Percentiles rank a stretch among this genome's conserved stretches.
Evolutionary conservation across 2,797 vertebrate genomes (phyloP).

Genomic region (Sebastes itinus): DNA sequence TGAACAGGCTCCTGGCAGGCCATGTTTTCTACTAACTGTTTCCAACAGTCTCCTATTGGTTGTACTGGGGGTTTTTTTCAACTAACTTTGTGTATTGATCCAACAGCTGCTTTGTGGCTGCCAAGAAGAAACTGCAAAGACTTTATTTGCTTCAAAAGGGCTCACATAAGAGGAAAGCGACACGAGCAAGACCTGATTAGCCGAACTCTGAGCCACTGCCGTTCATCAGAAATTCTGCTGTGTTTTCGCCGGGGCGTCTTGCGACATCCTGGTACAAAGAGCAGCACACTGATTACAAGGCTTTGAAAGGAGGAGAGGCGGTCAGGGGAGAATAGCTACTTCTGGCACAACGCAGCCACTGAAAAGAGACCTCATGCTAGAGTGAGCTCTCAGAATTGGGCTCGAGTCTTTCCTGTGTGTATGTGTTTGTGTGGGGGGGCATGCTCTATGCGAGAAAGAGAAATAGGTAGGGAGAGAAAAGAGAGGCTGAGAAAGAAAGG

Average conservation of each 20-base stretch:
- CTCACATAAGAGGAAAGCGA: slow-evolving; percentile 71
- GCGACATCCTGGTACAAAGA: slow-evolving; percentile 79
- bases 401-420: slow-evolving; percentile 65
- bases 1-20: slow-evolving; percentile 75
- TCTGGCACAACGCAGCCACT: slow-evolving; percentile 80
- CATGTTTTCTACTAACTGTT: slow-evolving; percentile 72
- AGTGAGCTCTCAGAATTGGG: slow-evolving; percentile 79
- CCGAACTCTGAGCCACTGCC: slow-evolving; percentile 68
- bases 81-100: slow-evolving; percentile 80
- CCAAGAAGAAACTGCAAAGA: slow-evolving; percentile 77
- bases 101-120: slow-evolving; percentile 80
- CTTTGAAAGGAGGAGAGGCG: slow-evolving; percentile 79
- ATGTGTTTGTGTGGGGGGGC: slow-evolving; percentile 56
- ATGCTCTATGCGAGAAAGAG: slow-evolving; percentile 30
- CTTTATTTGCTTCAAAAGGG: slow-evolving; percentile 78
- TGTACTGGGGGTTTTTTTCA: slow-evolving; percentile 31
- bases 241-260: slow-evolving; percentile 73
- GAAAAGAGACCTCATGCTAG: slow-evolving; percentile 83
- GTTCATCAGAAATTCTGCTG: slow-evolving; percentile 78
- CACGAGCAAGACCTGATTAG: slow-evolving; percentile 79
- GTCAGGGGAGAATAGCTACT: slow-evolving; percentile 82
- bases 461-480: slow-evolving; percentile 53
- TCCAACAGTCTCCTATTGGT: slow-evolving; percentile 76
- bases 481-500: slow-evolving; percentile 34
- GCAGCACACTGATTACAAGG: slow-evolving; percentile 80